These are phyloP conservation scores for Porites lobata DNA, from an alignment of 92 coral and sea anemone genomes.

Conservation along the genomic window DNA sequence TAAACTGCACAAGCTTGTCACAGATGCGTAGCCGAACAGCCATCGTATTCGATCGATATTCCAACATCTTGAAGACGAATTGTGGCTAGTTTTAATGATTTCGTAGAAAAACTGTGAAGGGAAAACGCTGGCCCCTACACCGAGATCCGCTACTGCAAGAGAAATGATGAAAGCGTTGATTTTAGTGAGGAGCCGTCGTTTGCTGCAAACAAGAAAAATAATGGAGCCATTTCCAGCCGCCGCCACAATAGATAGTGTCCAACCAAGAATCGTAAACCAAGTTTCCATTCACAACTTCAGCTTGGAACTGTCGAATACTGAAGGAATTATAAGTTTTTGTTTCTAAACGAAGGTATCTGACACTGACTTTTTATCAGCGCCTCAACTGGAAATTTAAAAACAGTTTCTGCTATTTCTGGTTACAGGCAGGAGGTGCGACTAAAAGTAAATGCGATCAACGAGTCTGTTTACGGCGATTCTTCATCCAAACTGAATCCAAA, in stretches of 20 bases:
- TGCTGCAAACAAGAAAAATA: neutral
- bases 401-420: too few relatives aligned
- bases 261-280: neutral
- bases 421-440: too few relatives aligned
- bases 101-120: neutral
- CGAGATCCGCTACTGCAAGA: neutral
- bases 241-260: neutral
- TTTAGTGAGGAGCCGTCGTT: neutral
- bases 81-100: neutral
- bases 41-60: neutral
- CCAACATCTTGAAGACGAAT: neutral
- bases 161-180: neutral
- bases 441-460: too few relatives aligned
- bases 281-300: neutral
- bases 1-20: neutral
- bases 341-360: too few relatives aligned
- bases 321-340: too few relatives aligned
- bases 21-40: neutral
- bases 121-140: neutral
- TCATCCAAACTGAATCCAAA: too few relatives aligned
- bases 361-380: too few relatives aligned
- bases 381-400: too few relatives aligned
- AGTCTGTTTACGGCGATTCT: too few relatives aligned
- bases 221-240: neutral
- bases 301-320: too few relatives aligned